These are phyloP conservation scores for Serilophus lunatus DNA, from an alignment of 2,113 vertebrate species.

Conservation along the genomic window DNA sequence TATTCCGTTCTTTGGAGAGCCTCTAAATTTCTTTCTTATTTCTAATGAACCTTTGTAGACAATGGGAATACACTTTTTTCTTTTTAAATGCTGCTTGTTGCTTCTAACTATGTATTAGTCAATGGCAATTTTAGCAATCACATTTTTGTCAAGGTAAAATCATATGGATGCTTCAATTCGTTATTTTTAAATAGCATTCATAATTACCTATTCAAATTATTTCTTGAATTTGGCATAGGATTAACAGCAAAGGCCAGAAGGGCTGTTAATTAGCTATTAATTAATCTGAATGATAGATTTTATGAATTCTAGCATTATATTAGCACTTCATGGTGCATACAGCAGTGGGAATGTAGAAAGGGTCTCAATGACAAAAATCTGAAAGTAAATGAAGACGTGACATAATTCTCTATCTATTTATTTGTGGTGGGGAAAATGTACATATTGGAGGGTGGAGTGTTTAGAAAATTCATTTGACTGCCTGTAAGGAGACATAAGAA, in stretches of 20 bases:
- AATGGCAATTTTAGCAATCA: neutral
- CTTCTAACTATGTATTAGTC: neutral
- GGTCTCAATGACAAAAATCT: neutral
- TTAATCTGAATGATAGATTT: neutral
- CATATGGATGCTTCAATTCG: neutral
- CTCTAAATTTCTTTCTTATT: neutral
- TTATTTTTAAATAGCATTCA: constrained; percentile 27
- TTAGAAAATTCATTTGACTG: neutral
- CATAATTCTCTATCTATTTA: neutral
- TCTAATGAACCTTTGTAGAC: neutral
- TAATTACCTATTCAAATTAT: constrained; percentile 23
- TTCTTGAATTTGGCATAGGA: neutral
- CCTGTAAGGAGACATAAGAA: neutral
- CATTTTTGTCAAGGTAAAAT: constrained; percentile 19
- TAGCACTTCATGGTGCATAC: fast-evolving
- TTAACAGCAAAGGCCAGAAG: constrained; percentile 34
- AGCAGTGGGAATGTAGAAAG: neutral
- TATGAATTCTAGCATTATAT: neutral
- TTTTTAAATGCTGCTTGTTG: neutral
- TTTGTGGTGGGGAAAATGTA: neutral
- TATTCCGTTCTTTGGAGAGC: neutral
- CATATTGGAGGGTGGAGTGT: neutral
- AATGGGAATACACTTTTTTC: neutral
- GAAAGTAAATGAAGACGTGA: neutral
- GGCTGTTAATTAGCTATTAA: constrained; percentile 47